Evolutionary conservation across 1,140 invertebrate genomes (phyloP).

Genomic region (Aethina tumida): DNA sequence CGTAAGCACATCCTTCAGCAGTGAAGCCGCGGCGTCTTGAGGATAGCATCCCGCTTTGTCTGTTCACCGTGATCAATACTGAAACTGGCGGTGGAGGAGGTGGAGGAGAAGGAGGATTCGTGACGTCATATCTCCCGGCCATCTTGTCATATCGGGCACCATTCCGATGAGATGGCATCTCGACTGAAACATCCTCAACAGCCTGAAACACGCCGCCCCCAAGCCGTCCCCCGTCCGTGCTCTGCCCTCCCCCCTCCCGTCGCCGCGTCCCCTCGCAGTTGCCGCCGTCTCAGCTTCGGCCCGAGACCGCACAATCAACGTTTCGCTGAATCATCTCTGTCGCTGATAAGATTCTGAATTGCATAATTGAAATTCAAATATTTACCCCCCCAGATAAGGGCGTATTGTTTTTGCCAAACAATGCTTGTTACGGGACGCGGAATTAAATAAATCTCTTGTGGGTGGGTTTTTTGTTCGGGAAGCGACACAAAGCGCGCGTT

Average conservation of each 20-base stretch:
- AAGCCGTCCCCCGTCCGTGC: slow-evolving; percentile 23
- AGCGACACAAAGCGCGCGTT: too few relatives aligned
- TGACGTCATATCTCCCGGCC: slow-evolving; percentile 36
- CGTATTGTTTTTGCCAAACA: slow-evolving; percentile 2
- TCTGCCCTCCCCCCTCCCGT: slow-evolving; percentile 12
- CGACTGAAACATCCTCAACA: slow-evolving; percentile 20
- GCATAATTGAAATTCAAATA: slow-evolving; percentile 25
- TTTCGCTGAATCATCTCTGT: slow-evolving; percentile 22
- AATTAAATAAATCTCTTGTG: too few relatives aligned
- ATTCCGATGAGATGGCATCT: slow-evolving; percentile 29
- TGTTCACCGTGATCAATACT: slow-evolving; percentile 32
- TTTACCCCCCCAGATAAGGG: slow-evolving; percentile 16
- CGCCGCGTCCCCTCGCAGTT: slow-evolving; percentile 6
- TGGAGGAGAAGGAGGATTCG: slow-evolving; percentile 25
- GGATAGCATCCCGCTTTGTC: slow-evolving; percentile 26
- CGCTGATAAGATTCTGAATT: slow-evolving; percentile 19
- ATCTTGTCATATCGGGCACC: slow-evolving; percentile 35
- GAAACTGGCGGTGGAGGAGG: too few relatives aligned
- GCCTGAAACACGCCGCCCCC: slow-evolving; percentile 15
- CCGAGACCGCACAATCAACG: slow-evolving; percentile 19
- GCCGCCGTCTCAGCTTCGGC: slow-evolving; percentile 2
- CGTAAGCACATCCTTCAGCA: too few relatives aligned
- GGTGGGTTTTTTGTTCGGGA: too few relatives aligned
- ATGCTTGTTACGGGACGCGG: too few relatives aligned
- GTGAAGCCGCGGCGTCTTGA: too few relatives aligned